Evolutionary conservation across 2,888 invertebrate genomes (phyloP).

Genomic region (Notocelia uddmanniana): DNA sequence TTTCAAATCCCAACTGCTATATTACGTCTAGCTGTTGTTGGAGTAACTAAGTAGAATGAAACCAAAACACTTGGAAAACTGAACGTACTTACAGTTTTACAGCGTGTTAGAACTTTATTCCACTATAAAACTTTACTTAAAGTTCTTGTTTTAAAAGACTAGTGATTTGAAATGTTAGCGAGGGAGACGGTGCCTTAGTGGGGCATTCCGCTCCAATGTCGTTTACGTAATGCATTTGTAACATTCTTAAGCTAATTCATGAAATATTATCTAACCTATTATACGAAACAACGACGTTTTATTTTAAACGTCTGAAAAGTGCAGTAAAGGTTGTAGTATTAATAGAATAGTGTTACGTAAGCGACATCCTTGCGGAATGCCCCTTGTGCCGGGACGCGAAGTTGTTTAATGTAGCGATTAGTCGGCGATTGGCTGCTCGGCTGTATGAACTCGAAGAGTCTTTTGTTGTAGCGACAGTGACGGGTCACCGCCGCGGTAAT

Average conservation of each 20-base stretch:
- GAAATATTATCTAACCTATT: too few relatives aligned
- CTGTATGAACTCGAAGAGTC: slow-evolving; percentile 55
- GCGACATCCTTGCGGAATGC: background rate
- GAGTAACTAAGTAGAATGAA: background rate
- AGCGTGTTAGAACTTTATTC: slow-evolving; percentile 20
- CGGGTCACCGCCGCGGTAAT: slow-evolving; percentile 69
- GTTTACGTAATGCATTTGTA: too few relatives aligned
- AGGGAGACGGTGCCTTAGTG: background rate
- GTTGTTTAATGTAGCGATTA: slow-evolving; percentile 56
- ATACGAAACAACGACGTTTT: too few relatives aligned
- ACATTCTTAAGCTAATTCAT: too few relatives aligned
- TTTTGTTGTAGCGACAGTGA: slow-evolving; percentile 68
- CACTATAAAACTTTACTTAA: slow-evolving; percentile 24
- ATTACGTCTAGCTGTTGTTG: background rate
- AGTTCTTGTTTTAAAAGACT: slow-evolving; percentile 17
- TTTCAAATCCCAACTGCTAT: background rate
- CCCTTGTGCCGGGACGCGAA: slow-evolving; percentile 16
- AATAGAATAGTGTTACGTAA: background rate
- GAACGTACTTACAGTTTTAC: slow-evolving; percentile 4
- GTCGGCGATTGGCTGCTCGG: slow-evolving; percentile 57
- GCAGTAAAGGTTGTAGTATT: too few relatives aligned
- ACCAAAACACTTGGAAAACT: slow-evolving; percentile 5
- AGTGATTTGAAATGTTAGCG: slow-evolving; percentile 8
- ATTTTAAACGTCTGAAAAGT: too few relatives aligned
- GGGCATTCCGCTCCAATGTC: background rate